Evolutionary conservation across 2,888 invertebrate species (phyloP), one percentile per base, ranked within the genome.

Genomic region (Macrophya alboannulata): DNA sequence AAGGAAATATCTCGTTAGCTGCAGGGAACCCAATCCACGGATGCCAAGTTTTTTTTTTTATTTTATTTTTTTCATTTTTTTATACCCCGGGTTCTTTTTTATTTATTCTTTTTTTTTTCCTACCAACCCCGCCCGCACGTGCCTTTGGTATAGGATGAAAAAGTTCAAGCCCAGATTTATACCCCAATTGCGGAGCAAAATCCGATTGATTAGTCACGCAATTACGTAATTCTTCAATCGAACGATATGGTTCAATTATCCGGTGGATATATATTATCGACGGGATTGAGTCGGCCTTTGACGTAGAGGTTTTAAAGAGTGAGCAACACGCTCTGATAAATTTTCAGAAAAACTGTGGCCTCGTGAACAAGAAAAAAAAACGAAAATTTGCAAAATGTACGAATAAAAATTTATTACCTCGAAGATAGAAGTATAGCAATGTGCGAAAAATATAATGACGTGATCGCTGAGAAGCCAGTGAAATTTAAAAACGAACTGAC

Each of bases 1-100:
- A 81, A 81, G 81, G 81, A 62, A 81, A 81, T 81, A 81, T 81
- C 81, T 59, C 81, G 81, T 81, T 81, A 81, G 59, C 62, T 81
- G 74, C 74, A 45, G 51, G 51, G 77, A 37, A 55, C 77, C 51
- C 77, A n/a, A 51, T 77, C 31, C 55, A 37, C 31, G 62, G 15
- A 62, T 62, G 43, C 59, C 81, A 40, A 62, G 25, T 21, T 21
- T 43, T 48, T 74, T 45, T 4, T 79, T 21, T 31, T 31, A 31
- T 31, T 31, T 31, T 31, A 3, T n/a, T 17, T 76, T 31, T 31
- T 48, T 55, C 40, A 25, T 12, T 71, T 48, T 48, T 12, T 10
- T 43, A n/a, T n/a, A 48, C 48, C 48, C 48, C 48, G 3, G 4
- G 62, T 25, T 25, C 25, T 62, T 40, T 59, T 79, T 21, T 48